phyloP scores from a whole-genome alignment of 2,797 vertebrate species.

The Perodicticus potto region DNA sequence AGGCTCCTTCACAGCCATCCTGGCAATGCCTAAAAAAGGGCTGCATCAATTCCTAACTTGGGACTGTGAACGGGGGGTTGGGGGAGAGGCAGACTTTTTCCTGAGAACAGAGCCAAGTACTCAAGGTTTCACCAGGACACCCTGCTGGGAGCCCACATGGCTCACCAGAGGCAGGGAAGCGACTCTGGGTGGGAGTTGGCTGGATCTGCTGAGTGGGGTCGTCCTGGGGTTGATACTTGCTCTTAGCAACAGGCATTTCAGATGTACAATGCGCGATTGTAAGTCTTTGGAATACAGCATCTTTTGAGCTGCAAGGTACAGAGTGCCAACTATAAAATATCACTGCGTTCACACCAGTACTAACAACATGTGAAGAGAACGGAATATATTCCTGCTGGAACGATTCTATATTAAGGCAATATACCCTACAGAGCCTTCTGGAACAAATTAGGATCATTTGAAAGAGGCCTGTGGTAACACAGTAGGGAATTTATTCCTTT shows the following conservation, averaged over 20 bases:
- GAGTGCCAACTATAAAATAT: background rate
- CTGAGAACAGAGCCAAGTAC: background rate
- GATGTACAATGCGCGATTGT: background rate
- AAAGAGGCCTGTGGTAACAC: background rate
- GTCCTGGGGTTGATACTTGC: background rate
- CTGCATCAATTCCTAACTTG: background rate
- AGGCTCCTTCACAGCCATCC: background rate
- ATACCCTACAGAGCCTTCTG: slow-evolving; percentile 29
- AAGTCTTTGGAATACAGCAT: background rate
- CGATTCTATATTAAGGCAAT: slow-evolving; percentile 17
- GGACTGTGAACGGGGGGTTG: no score
- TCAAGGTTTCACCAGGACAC: background rate
- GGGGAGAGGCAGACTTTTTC: background rate
- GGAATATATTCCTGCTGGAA: background rate
- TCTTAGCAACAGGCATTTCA: background rate
- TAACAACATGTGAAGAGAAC: background rate
- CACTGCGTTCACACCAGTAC: background rate
- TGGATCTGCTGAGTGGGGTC: background rate
- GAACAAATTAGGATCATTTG: slow-evolving; percentile 64
- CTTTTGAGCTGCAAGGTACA: background rate
- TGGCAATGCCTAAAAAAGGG: background rate
- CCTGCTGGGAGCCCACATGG: background rate
- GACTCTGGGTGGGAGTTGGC: background rate
- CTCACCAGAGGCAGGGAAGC: background rate
- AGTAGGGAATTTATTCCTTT: slow-evolving; percentile 38